phyloP scores from a whole-genome alignment of 1,140 invertebrate genomes.

The Megathymus violae region DNA sequence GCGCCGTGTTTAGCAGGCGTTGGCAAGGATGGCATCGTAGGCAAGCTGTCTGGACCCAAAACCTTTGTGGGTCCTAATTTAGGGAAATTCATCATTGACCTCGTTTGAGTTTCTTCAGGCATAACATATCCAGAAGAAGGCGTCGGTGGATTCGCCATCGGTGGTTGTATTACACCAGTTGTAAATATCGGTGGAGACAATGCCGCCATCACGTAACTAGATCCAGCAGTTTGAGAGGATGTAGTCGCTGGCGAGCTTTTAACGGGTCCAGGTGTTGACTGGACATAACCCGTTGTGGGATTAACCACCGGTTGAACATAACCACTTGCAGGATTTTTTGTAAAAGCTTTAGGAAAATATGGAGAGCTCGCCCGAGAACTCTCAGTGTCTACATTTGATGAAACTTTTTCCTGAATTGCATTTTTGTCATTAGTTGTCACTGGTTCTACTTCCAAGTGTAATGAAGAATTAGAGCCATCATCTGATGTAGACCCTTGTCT shows the following conservation, averaged over 20 bases:
- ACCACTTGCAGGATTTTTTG: constrained; percentile 63
- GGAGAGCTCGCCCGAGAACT: constrained; percentile 56
- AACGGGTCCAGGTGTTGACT: constrained; percentile 54
- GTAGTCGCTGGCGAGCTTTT: constrained; percentile 45
- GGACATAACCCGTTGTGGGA: constrained; percentile 58
- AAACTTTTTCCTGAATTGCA: constrained; percentile 54
- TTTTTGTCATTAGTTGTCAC: constrained; percentile 50
- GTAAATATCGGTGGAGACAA: constrained; percentile 65
- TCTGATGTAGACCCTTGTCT: constrained; percentile 69
- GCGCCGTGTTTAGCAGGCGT: constrained; percentile 58
- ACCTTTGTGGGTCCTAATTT: constrained; percentile 57
- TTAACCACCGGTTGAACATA: constrained; percentile 66
- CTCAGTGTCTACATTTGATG: constrained; percentile 54
- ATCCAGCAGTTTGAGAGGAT: constrained; percentile 55
- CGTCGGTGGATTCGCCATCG: constrained; percentile 44
- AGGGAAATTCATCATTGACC: constrained; percentile 57
- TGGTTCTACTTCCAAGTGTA: constrained; percentile 64
- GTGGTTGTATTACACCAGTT: constrained; percentile 48
- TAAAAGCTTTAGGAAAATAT: constrained; percentile 60
- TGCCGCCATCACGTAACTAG: constrained; percentile 74
- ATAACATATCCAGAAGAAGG: constrained; percentile 67
- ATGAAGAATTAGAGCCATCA: constrained; percentile 68
- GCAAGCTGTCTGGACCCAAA: constrained; percentile 74
- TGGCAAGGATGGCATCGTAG: constrained; percentile 72
- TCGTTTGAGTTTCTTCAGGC: constrained; percentile 60